Percentiles rank a stretch among this genome's conserved stretches.
phyloP scores from a whole-genome alignment of 2,888 invertebrate genomes.

The Ochropleura plecta region DNA sequence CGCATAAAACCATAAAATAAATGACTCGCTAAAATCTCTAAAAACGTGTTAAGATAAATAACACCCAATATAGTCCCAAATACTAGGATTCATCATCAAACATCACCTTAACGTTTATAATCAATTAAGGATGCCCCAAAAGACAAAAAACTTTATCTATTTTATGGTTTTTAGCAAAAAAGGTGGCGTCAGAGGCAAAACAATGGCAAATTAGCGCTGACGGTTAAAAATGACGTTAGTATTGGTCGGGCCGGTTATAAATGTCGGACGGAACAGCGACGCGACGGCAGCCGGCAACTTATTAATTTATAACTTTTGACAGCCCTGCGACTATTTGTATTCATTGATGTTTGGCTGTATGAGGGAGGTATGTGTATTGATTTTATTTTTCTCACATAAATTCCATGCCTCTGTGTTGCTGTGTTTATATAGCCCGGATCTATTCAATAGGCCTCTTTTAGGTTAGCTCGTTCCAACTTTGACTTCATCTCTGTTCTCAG shows the following conservation, averaged over 20 bases:
- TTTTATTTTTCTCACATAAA: slow-evolving; percentile 14
- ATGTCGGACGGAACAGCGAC: slow-evolving; percentile 70
- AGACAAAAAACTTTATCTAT: slow-evolving; percentile 84
- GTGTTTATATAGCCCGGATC: too few relatives aligned
- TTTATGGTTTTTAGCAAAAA: slow-evolving; percentile 88
- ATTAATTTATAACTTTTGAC: slow-evolving; percentile 78
- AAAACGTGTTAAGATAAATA: slow-evolving; percentile 75
- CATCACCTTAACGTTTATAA: slow-evolving; percentile 81
- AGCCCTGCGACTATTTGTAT: slow-evolving; percentile 60
- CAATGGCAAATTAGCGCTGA: slow-evolving; percentile 90
- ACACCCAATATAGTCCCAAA: slow-evolving; percentile 53
- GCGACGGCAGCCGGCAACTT: slow-evolving; percentile 74
- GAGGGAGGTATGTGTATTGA: slow-evolving; percentile 27
- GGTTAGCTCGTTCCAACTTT: too few relatives aligned
- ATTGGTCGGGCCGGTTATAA: slow-evolving; percentile 78
- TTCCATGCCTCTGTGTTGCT: too few relatives aligned
- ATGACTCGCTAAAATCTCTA: slow-evolving; percentile 68
- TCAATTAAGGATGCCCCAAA: slow-evolving; percentile 83
- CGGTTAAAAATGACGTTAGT: slow-evolving; percentile 88
- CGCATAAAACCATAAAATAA: slow-evolving; percentile 55
- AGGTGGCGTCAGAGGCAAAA: slow-evolving; percentile 88
- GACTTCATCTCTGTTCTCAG: too few relatives aligned
- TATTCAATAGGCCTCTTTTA: too few relatives aligned
- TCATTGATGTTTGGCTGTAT: slow-evolving; percentile 32
- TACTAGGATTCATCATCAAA: slow-evolving; percentile 67